Conservation (phyloP, 2,888 invertebrate genomes). For the Drosophila anomalata region DNA sequence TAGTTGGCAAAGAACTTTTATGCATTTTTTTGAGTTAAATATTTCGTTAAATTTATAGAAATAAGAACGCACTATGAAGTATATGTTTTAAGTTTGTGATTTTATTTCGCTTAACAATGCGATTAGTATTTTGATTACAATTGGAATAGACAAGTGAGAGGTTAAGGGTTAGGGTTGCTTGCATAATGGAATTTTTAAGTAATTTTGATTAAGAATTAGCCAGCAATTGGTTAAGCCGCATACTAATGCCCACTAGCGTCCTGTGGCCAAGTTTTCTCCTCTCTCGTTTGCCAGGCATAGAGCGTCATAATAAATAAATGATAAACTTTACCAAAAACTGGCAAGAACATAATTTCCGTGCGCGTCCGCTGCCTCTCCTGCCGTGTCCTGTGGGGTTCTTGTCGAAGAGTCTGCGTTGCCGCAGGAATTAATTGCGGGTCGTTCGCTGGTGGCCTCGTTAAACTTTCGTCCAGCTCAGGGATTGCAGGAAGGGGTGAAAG, state of each 20-base stretch:
- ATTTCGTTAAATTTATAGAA: background rate
- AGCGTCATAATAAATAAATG: constrained; percentile 53
- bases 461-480: constrained; percentile 54
- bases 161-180: constrained; percentile 6
- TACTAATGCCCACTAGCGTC: constrained; percentile 48
- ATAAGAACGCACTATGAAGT: background rate
- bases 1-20: constrained; percentile 35
- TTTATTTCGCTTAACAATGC: constrained; percentile 28
- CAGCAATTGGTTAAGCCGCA: constrained; percentile 59
- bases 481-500: background rate
- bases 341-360: constrained; percentile 61
- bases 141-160: constrained; percentile 33
- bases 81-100: background rate
- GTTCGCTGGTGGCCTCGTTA: constrained; percentile 44
- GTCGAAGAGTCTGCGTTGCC: constrained; percentile 30
- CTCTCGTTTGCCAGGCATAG: constrained; percentile 36
- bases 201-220: constrained; percentile 50
- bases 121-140: constrained; percentile 41
- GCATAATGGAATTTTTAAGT: constrained; percentile 50
- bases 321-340: constrained; percentile 57
- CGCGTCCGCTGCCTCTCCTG: background rate
- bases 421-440: constrained; percentile 69
- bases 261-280: constrained; percentile 15
- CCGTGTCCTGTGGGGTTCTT: constrained; percentile 23
- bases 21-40: background rate